A percentile compares a stretch with the other conserved stretches of the same genome.
Conservation (phyloP, 2,113 vertebrate genomes). For the Triplophysa dalaica region DNA sequence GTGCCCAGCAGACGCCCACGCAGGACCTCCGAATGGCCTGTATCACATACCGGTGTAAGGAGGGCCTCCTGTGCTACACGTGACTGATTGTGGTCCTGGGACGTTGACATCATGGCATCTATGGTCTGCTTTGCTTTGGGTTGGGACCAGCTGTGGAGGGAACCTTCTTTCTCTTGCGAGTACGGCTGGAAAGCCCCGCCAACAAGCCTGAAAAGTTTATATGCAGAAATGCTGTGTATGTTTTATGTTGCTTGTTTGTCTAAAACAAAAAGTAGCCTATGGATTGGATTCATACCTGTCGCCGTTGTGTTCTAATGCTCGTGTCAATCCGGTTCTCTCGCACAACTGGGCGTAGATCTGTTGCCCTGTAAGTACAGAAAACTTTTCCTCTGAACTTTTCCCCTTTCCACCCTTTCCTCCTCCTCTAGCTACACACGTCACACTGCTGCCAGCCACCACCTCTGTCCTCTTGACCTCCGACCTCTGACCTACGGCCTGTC, state of each 20-base stretch:
- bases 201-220: conserved; percentile 52
- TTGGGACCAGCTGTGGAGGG: conserved; percentile 66
- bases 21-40: conserved; percentile 71
- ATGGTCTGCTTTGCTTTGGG: conserved; percentile 34
- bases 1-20: conserved; percentile 66
- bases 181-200: conserved; percentile 76
- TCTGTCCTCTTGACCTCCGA: conserved; percentile 83
- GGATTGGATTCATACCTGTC: conserved; percentile 77
- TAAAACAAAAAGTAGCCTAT: background rate
- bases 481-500: conserved; percentile 95
- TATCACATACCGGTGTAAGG: conserved; percentile 76
- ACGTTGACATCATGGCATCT: conserved; percentile 55
- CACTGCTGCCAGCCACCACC: conserved; percentile 55
- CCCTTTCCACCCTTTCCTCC: conserved; percentile 65
- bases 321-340: conserved; percentile 75
- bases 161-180: conserved; percentile 68
- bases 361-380: conserved; percentile 95
- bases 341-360: conserved; percentile 81
- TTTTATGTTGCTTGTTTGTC: background rate
- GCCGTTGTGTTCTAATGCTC: conserved; percentile 73
- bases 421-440: conserved; percentile 51
- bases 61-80: conserved; percentile 72
- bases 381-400: conserved; percentile 83
- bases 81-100: conserved; percentile 57
- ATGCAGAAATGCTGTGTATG: background rate